Evolutionary conservation across 1,140 invertebrate genomes (phyloP).

Genomic region (Limonius californicus): DNA sequence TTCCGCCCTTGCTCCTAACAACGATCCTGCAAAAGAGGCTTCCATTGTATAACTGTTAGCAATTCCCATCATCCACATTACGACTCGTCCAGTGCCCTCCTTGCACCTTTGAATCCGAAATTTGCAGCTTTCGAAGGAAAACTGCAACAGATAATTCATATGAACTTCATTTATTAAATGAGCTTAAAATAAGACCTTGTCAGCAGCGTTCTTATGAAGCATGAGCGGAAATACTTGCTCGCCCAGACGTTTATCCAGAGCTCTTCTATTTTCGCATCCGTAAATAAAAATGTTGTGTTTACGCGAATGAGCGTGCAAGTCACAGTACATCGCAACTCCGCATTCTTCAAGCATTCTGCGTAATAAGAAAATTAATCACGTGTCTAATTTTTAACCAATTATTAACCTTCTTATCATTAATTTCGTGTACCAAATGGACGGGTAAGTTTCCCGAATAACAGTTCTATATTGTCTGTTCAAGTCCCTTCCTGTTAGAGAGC

Average conservation of each 20-base stretch:
- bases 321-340: constrained; percentile 90
- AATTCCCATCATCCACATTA: constrained; percentile 92
- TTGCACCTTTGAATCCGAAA: constrained; percentile 89
- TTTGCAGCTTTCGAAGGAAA: constrained; percentile 90
- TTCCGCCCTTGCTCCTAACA: constrained; percentile 68
- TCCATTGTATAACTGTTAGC: constrained; percentile 93
- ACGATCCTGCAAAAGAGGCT: constrained; percentile 87
- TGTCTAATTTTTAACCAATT: constrained; percentile 12
- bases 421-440: constrained; percentile 92
- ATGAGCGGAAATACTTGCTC: constrained; percentile 91
- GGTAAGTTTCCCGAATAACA: constrained; percentile 83
- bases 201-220: constrained; percentile 87
- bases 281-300: constrained; percentile 95
- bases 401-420: constrained; percentile 73
- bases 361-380: background rate
- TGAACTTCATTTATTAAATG: too few species aligned
- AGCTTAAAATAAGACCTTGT: constrained; percentile 77
- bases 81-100: constrained; percentile 88
- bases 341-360: constrained; percentile 82
- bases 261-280: constrained; percentile 86
- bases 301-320: constrained; percentile 92
- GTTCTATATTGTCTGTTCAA: constrained; percentile 86
- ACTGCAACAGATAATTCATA: too few species aligned
- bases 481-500: constrained; percentile 83
- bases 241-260: constrained; percentile 69